Base-by-base conservation (phyloP, 2,888 invertebrate species). In the Cabera pusaria region DNA sequence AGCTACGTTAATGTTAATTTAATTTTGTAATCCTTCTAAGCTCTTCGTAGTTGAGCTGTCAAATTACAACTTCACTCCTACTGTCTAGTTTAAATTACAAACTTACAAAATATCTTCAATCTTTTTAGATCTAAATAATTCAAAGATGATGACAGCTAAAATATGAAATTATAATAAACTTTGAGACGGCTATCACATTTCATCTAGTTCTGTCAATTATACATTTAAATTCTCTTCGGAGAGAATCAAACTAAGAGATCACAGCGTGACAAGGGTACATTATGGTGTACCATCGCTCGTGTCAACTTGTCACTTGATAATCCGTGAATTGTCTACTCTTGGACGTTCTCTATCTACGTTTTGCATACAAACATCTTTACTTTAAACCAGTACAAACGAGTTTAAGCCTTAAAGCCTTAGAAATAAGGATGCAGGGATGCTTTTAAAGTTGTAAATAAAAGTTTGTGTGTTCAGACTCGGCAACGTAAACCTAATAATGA, bases 231-330 rank as follows among this genome's bases (percentile, higher is more conserved):
- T 32, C 11, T 7, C 22, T 29, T 38, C 18, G 17, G 17, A 37
- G 24, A 29, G 19, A 34, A 31, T 42, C 24, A 26, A 29, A 40
- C 23, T 35, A 28, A 42, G 33, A 42, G 38, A 46, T 31, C 34
- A 14, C 25, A 38, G 29, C 27, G 20, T 49, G 52, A 52, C 36
- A 29, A 45, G 44, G 49, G 52, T 52, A 16, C 17, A 40, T 25
- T 40, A 18, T 21, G 7, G 27, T 17, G 31, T 18, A 24, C 33
- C 43, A 22, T n/a, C 22, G 25, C 18, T 34, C 29, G 19, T 29
- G 44, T 52, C 52, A 47, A 45, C 49, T 47, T 49, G 52, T 52
- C 52, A 47, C 43, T 47, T 43, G 38, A 49, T 47, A 45, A 47
- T 52, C 52, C 44, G 32, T 11, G 39, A 52, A 49, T 44, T 44